These are phyloP conservation scores for Chiroxiphia lanceolata DNA, from an alignment of 2,797 vertebrate genomes.

Conservation along the genomic window DNA sequence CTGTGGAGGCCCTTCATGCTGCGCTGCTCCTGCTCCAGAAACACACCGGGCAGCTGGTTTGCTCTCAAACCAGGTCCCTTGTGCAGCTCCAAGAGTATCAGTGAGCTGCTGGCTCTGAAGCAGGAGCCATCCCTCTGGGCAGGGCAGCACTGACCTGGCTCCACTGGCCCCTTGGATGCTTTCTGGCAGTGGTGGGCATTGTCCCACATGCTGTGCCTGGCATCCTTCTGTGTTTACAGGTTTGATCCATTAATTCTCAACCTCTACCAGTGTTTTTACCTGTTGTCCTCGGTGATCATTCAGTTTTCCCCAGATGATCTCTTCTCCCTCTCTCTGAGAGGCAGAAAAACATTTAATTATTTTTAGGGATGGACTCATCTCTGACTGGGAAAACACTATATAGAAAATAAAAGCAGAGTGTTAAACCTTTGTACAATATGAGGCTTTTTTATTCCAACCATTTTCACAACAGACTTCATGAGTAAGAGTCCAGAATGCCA, in stretches of 20 bases:
- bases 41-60: background rate
- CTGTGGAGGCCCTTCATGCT: background rate
- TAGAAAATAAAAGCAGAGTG: background rate
- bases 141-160: background rate
- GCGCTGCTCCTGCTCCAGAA: background rate
- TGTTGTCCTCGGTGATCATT: background rate
- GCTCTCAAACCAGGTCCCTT: background rate
- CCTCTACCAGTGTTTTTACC: background rate
- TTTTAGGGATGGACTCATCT: background rate
- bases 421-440: background rate
- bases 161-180: background rate
- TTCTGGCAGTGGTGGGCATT: background rate
- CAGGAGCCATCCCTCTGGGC: background rate
- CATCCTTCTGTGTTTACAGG: background rate
- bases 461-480: background rate
- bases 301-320: background rate
- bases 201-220: background rate
- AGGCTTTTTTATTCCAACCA: slow-evolving; percentile 9
- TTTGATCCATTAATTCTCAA: background rate
- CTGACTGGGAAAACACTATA: background rate
- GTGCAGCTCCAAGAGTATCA: background rate
- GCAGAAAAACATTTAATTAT: background rate
- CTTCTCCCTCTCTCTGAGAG: background rate
- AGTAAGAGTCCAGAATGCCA: background rate
- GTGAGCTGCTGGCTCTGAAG: background rate